phyloP scores from a whole-genome alignment of 1,140 invertebrate species.

The Ooceraea biroi region DNA sequence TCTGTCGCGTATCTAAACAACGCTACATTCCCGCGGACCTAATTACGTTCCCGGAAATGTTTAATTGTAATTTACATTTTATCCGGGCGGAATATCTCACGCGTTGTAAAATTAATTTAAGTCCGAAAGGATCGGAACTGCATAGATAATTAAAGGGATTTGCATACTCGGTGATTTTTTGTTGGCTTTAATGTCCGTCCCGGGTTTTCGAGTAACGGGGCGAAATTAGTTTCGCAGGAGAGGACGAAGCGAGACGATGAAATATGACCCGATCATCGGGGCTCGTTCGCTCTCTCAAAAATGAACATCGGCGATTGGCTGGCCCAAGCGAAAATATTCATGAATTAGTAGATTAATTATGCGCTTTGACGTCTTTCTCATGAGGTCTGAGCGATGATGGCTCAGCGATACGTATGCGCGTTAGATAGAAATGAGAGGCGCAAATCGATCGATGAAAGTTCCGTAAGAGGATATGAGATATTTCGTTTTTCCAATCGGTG shows the following conservation, averaged over 20 bases:
- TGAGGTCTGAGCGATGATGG: background rate
- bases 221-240: conserved; percentile 25
- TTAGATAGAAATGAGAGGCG: background rate
- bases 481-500: conserved; percentile 55
- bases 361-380: conserved; percentile 35
- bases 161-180: conserved; percentile 40
- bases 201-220: conserved; percentile 27
- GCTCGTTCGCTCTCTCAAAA: conserved; percentile 10
- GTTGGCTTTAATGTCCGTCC: conserved; percentile 19
- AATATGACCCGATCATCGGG: conserved; percentile 49
- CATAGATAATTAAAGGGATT: conserved; percentile 29
- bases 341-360: conserved; percentile 60
- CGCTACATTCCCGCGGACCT: background rate
- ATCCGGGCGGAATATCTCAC: background rate
- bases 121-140: background rate
- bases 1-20: background rate
- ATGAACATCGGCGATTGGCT: conserved; percentile 20
- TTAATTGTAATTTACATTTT: conserved; percentile 24
- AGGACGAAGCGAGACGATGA: conserved; percentile 13
- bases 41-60: background rate
- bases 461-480: conserved; percentile 44
- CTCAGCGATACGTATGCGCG: conserved; percentile 13
- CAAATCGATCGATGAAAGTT: conserved; percentile 26
- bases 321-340: conserved; percentile 48
- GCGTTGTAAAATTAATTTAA: conserved; percentile 20